Conservation (phyloP, 2,113 vertebrate species). For the Dryoscopus gambensis region DNA sequence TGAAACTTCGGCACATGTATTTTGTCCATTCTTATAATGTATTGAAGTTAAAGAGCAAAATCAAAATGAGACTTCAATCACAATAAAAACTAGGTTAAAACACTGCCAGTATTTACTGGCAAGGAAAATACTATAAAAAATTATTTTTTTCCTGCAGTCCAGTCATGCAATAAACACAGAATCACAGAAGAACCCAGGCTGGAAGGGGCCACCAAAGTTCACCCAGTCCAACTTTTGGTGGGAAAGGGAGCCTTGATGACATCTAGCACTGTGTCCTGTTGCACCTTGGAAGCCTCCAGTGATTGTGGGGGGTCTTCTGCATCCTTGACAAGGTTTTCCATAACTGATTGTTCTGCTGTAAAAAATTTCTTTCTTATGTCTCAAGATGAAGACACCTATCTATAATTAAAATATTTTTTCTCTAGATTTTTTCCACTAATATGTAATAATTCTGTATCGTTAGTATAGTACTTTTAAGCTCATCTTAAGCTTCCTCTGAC, state of each 20-base stretch:
- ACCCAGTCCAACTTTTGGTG: background rate
- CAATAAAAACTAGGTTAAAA: background rate
- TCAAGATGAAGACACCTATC: background rate
- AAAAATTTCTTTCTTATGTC: background rate
- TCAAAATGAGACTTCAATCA: background rate
- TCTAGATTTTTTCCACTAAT: background rate
- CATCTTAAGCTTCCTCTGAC: background rate
- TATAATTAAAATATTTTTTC: background rate
- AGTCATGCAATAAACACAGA: background rate
- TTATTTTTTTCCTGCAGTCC: background rate
- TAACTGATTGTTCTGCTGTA: background rate
- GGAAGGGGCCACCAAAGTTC: background rate
- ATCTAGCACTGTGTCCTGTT: background rate
- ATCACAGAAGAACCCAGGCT: background rate
- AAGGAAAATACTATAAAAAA: background rate
- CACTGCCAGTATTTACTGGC: background rate
- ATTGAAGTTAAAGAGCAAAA: background rate
- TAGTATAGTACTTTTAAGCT: background rate
- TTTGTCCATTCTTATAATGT: background rate
- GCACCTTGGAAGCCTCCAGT: background rate
- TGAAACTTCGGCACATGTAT: background rate
- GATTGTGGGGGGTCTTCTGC: accelerated
- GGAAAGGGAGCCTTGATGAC: background rate
- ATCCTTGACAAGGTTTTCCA: background rate
- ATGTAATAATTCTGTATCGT: background rate